Conservation (phyloP, 2,113 vertebrate genomes). For the Agapornis roseicollis region DNA sequence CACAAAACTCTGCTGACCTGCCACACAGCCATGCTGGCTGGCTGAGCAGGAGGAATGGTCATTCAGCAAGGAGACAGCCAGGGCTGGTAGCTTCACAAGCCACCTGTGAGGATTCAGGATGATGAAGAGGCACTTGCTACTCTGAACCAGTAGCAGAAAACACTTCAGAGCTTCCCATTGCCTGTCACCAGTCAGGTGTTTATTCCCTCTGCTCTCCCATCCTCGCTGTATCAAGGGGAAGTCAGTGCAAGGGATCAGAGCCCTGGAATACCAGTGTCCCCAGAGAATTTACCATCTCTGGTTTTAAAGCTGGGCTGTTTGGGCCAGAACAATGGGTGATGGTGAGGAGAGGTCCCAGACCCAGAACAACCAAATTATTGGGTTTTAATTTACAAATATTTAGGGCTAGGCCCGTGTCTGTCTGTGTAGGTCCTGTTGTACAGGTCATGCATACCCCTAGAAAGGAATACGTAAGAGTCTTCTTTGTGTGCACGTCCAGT, state of each 20-base stretch:
- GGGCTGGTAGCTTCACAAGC: not conserved
- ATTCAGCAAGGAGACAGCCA: rapidly evolving
- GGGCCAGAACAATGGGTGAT: not conserved
- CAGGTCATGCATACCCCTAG: not conserved
- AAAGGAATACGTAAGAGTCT: not conserved
- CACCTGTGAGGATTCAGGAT: not conserved
- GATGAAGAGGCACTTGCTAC: not conserved
- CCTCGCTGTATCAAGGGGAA: not conserved
- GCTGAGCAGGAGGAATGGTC: not conserved
- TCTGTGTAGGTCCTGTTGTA: not conserved
- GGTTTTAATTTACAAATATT: not conserved
- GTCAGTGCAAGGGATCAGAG: not conserved
- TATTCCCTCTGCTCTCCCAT: not conserved
- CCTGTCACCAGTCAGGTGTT: not conserved
- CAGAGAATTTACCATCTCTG: not conserved
- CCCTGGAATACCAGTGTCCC: not conserved
- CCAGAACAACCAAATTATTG: not conserved
- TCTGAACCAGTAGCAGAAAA: not conserved
- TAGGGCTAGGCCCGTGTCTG: not conserved
- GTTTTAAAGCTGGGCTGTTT: not conserved
- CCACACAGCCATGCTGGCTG: rapidly evolving
- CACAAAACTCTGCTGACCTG: not conserved
- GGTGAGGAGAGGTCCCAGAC: not conserved
- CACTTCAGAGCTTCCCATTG: not conserved
- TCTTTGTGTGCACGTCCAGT: rapidly evolving